Conservation (phyloP, 2,888 invertebrate genomes). For the Epinotia ramella region DNA sequence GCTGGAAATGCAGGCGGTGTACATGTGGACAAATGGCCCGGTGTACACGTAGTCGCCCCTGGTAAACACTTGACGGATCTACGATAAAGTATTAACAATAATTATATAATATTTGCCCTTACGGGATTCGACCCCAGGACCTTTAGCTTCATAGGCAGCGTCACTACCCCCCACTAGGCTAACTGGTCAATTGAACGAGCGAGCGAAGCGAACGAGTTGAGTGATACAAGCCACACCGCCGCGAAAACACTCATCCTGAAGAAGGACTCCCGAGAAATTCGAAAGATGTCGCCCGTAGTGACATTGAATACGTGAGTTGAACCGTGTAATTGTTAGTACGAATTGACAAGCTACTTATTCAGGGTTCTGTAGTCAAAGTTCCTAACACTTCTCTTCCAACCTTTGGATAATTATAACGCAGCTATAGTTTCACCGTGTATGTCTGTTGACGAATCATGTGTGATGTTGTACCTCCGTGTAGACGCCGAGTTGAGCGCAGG, state of each 20-base stretch:
- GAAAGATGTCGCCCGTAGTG: too few species aligned
- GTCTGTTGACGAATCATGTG: not conserved
- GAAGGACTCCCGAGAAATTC: too few species aligned
- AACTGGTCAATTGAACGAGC: not conserved
- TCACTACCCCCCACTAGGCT: too few species aligned
- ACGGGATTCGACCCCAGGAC: too few species aligned
- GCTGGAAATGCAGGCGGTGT: conserved; percentile 96
- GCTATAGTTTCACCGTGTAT: not conserved
- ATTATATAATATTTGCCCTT: not conserved
- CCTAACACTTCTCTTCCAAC: not conserved
- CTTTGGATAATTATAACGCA: not conserved
- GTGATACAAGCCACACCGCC: too few species aligned
- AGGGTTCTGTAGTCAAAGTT: too few species aligned
- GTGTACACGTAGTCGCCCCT: conserved; percentile 83
- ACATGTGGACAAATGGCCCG: conserved; percentile 93
- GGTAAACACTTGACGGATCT: conserved; percentile 1
- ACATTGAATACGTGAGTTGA: too few species aligned
- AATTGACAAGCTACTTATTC: too few species aligned
- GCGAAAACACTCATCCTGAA: too few species aligned
- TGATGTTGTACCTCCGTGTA: conserved; percentile 89
- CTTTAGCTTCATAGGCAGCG: too few species aligned
- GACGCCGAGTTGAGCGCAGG: conserved; percentile 96
- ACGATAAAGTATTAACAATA: not conserved
- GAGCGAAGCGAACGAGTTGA: not conserved
- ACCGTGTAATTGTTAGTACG: too few species aligned